Evolutionary conservation across 2,113 vertebrate genomes (phyloP), one percentile per base, ranked within the genome.

Genomic region (Pachyramphus minor): DNA sequence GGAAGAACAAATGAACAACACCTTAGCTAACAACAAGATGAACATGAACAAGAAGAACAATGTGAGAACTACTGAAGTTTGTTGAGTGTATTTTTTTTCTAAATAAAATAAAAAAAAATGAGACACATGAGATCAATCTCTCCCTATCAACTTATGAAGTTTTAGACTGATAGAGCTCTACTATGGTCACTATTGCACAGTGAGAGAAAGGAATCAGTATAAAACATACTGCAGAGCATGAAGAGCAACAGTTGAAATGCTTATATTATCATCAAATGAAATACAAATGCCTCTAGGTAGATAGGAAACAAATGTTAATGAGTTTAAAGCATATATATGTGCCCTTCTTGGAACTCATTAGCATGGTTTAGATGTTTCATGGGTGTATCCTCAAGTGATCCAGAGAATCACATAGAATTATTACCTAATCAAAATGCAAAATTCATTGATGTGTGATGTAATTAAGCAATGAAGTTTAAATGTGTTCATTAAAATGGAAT

Each of bases 361-460:
- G 12, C 59, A 79, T 93, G 39, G 67, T 84, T 91, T 94, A 81
- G 47, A 75, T 88, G 33, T 96, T 97, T 84, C 75, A 62, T 89
- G 73, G 68, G 76, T 1, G 2, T 93, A 90, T 96, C 91, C 88
- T 96, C 73, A 96, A 97, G 97, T 96, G 96, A 97, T 96, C 74
- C 91, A 97, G 84, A 97, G 88, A 96, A 92, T 93, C 73, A 90
- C 69, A 88, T 25, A 94, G 73, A 96, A 95, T 74, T 94, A 95
- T 92, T 78, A 93, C 86, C 76, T 97, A 94, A 97, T 97, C 67
- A 97, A 97, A 95, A 95, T 97, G 78, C 53, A 97, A 97, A 94
- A 97, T 93, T 84, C 92, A 97, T 85, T 92, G 94, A 95, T 95
- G 93, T 97, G 82, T 97, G 84, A 91, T 93, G 82, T 39, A 97